A percentile compares a stretch with the other conserved stretches of the same genome.
Conservation (phyloP, 2,888 invertebrate species). For the Dorcus parallelipipedus region DNA sequence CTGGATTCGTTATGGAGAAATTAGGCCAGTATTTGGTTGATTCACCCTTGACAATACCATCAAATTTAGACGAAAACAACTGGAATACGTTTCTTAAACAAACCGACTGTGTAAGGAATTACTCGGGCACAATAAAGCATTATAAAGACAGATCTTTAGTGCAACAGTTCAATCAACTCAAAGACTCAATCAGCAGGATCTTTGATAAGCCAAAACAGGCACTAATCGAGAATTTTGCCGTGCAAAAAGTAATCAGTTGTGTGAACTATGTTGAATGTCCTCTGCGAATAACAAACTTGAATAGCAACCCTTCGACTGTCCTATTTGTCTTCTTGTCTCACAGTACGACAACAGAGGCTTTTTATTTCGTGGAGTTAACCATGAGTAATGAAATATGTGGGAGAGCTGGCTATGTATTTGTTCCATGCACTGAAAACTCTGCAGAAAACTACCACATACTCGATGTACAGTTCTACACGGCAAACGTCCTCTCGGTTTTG, state of each 20-base stretch:
- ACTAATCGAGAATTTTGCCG: conserved; percentile 61
- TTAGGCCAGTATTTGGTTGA: conserved; percentile 88
- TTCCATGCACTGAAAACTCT: conserved; percentile 50
- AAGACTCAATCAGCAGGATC: conserved; percentile 61
- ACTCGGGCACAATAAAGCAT: conserved; percentile 71
- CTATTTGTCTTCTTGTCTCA: conserved; percentile 54
- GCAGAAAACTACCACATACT: conserved; percentile 52
- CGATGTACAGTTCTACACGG: conserved; percentile 75
- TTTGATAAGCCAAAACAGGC: conserved; percentile 65
- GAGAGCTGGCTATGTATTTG: conserved; percentile 55
- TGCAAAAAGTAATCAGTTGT: conserved; percentile 52
- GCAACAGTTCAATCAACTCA: conserved; percentile 74
- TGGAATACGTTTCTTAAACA: conserved; percentile 75
- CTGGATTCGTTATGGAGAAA: conserved; percentile 79
- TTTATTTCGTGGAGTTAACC: conserved; percentile 53
- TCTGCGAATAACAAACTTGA: conserved; percentile 53
- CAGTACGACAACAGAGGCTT: conserved; percentile 45
- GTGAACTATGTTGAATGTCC: conserved; percentile 31
- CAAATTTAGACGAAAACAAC: conserved; percentile 69
- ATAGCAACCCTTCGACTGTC: conserved; percentile 52
- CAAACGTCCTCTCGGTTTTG: conserved; percentile 69
- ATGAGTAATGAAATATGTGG: conserved; percentile 47
- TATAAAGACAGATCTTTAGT: conserved; percentile 73
- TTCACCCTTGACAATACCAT: conserved; percentile 65
- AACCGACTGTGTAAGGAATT: conserved; percentile 68